phyloP scores from a whole-genome alignment of 2,113 vertebrate genomes.

The Grammomys dolichurus region DNA sequence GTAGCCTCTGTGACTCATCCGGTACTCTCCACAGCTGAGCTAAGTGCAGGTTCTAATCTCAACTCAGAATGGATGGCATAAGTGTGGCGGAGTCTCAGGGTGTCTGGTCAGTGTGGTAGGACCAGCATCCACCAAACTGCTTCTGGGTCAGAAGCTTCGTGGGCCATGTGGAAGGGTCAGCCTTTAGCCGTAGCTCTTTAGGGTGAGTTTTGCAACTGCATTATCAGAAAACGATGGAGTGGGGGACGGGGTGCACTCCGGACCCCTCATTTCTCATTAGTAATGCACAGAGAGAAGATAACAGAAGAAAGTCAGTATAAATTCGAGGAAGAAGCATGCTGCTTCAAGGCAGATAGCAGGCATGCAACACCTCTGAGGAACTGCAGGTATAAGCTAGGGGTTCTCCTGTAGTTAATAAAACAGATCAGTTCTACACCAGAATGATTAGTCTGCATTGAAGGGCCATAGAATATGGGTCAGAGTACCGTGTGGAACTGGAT shows the following conservation, averaged over 20 bases:
- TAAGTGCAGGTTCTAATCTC: not conserved
- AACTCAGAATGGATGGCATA: not conserved
- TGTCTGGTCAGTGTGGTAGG: not conserved
- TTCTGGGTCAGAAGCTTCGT: not conserved
- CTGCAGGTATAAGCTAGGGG: not conserved
- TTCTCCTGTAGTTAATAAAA: not conserved
- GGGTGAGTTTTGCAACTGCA: not conserved
- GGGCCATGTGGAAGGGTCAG: not conserved
- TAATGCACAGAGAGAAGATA: not conserved
- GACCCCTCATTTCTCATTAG: not conserved
- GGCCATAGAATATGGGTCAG: not conserved
- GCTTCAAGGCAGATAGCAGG: not conserved
- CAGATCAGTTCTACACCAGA: not conserved
- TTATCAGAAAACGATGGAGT: not conserved
- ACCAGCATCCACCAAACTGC: not conserved
- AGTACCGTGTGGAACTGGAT: not conserved
- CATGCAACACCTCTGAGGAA: not conserved
- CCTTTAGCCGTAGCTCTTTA: not conserved
- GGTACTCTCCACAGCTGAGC: not conserved
- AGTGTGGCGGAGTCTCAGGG: not conserved
- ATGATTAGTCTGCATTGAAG: not conserved
- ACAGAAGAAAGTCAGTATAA: accelerated
- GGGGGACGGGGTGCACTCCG: accelerated
- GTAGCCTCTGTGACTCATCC: not conserved
- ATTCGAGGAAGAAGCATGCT: not conserved